These are phyloP conservation scores for Tiaroga cobitis DNA, from an alignment of 2,797 vertebrate species.

Conservation along the genomic window DNA sequence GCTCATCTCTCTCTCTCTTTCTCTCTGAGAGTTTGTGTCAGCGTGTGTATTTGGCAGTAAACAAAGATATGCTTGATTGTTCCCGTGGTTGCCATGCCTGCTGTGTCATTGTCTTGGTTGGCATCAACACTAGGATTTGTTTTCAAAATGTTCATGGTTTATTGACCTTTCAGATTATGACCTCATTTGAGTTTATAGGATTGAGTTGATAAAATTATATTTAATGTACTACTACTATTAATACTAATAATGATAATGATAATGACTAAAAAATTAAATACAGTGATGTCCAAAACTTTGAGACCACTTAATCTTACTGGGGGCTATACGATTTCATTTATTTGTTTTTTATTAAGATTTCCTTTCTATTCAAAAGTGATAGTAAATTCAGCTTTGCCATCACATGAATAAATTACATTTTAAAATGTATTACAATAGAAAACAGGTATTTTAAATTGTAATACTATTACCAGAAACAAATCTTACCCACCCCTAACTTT, in stretches of 20 bases:
- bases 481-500: neutral
- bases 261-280: neutral
- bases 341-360: neutral
- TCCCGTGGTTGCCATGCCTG: constrained; percentile 38
- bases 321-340: neutral
- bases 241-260: too few relatives aligned
- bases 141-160: constrained; percentile 22
- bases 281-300: too few relatives aligned
- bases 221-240: too few relatives aligned
- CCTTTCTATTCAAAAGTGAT: neutral
- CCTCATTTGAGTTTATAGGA: neutral
- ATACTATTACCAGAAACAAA: neutral
- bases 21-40: constrained; percentile 39
- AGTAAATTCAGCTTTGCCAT: neutral
- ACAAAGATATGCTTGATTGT: constrained; percentile 47
- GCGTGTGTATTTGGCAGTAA: constrained; percentile 35
- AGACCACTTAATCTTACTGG: neutral
- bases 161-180: constrained; percentile 32
- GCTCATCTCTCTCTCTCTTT: constrained; percentile 36
- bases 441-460: neutral
- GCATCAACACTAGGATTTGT: constrained; percentile 28
- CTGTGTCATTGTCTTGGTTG: constrained; percentile 43
- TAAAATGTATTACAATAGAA: neutral
- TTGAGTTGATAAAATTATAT: neutral
- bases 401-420: neutral